Evolutionary conservation across 2,113 vertebrate species (phyloP).

Genomic region (Clupea harengus): DNA sequence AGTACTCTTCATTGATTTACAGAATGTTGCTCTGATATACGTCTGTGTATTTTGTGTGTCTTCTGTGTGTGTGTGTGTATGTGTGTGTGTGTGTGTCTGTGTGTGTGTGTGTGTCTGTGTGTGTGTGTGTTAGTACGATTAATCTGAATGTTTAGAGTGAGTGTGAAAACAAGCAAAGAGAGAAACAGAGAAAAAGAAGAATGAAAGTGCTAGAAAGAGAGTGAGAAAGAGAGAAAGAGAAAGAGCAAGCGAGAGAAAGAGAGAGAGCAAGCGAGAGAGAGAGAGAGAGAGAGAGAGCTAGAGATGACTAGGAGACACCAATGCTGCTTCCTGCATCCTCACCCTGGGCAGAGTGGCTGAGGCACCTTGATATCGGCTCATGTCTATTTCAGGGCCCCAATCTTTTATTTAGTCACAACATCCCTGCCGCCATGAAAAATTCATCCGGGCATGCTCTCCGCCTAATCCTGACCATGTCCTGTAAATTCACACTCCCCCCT

Average conservation of each 20-base stretch:
- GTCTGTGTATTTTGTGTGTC: background rate
- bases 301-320: background rate
- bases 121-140: background rate
- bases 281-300: background rate
- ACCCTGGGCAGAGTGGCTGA: background rate
- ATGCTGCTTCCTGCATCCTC: background rate
- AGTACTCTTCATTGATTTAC: conserved; percentile 27
- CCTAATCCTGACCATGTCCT: conserved; percentile 70
- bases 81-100: conserved; percentile 33
- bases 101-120: background rate
- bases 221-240: background rate
- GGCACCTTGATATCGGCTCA: conserved; percentile 37
- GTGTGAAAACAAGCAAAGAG: conserved; percentile 52
- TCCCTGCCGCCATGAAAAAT: conserved; percentile 73
- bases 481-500: conserved; percentile 53
- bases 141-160: background rate
- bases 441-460: conserved; percentile 62
- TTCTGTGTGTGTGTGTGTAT: background rate
- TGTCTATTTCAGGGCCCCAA: conserved; percentile 58
- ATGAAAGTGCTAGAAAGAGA: background rate
- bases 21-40: conserved; percentile 40
- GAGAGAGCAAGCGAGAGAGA: conserved; percentile 75
- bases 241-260: conserved; percentile 13
- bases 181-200: conserved; percentile 73
- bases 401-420: conserved; percentile 76